Conservation (phyloP, 2,888 invertebrate species). For the Phyllotreta striolata region DNA sequence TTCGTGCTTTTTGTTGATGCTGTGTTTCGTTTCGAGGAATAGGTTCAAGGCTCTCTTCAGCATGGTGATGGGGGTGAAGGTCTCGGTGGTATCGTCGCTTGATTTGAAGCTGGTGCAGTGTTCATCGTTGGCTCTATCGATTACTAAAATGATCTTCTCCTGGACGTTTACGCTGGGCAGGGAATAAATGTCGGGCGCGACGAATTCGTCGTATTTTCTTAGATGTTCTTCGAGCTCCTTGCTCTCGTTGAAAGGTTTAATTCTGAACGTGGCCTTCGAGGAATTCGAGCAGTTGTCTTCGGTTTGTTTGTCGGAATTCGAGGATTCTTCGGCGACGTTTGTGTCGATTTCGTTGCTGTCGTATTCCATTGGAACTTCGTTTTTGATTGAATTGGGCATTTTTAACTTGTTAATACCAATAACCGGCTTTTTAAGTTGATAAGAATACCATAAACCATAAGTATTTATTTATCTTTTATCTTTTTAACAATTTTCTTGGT, state of each 20-base stretch:
- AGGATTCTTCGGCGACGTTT: no score
- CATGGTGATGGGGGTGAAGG: conserved; percentile 68
- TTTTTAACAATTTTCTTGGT: no score
- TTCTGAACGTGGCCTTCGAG: conserved; percentile 14
- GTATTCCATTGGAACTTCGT: no score
- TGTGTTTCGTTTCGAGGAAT: conserved; percentile 69
- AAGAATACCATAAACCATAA: no score
- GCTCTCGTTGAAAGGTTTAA: conserved; percentile 33
- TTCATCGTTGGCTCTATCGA: conserved; percentile 69
- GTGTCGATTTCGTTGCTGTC: no score
- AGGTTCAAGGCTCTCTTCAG: conserved; percentile 70
- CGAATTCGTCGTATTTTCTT: conserved; percentile 44
- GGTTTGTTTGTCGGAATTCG: no score
- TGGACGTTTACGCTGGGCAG: conserved; percentile 41
- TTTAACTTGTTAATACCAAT: no score
- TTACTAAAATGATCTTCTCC: conserved; percentile 70
- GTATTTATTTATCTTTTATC: no score
- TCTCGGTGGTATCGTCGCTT: conserved; percentile 66
- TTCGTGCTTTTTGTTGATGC: conserved; percentile 69
- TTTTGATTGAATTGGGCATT: no score
- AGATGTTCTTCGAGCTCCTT: conserved; percentile 40
- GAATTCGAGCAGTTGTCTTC: no score
- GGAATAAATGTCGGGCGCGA: conserved; percentile 34
- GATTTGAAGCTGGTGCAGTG: conserved; percentile 65
- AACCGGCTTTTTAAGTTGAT: no score